Conservation (phyloP, 2,797 vertebrate species). For the Notolabrus celidotus region DNA sequence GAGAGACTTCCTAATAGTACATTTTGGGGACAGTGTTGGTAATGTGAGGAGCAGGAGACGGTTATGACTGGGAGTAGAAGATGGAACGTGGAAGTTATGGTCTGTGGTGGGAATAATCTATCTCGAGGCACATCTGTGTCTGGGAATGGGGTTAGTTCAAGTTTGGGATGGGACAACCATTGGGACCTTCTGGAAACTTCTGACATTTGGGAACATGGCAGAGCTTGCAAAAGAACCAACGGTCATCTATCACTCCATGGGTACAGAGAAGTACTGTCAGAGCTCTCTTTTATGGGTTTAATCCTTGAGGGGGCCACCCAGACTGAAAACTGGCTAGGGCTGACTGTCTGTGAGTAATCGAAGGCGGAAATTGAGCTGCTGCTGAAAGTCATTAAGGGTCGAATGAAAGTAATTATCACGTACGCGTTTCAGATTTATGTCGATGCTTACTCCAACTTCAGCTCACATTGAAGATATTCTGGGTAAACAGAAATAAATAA, state of each 20-base stretch:
- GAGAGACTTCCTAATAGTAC: conserved; percentile 29
- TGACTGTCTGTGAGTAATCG: conserved; percentile 33
- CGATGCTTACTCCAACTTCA: neutral
- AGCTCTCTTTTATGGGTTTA: conserved; percentile 27
- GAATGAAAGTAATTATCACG: conserved; percentile 54
- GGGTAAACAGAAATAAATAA: neutral
- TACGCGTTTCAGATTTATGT: conserved; percentile 42
- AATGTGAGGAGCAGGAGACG: conserved; percentile 42
- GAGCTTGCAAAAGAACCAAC: conserved; percentile 19
- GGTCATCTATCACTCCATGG: conserved; percentile 39
- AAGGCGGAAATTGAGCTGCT: conserved; percentile 26
- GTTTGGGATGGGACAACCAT: conserved; percentile 40
- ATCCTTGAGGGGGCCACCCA: conserved; percentile 38
- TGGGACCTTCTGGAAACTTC: conserved; percentile 56
- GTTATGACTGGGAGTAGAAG: conserved; percentile 51
- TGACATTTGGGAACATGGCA: conserved; percentile 34
- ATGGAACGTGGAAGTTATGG: conserved; percentile 46
- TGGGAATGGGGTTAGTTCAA: conserved; percentile 41
- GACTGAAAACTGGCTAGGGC: conserved; percentile 16
- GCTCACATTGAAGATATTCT: conserved; percentile 1
- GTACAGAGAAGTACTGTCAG: conserved; percentile 10
- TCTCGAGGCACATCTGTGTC: conserved; percentile 58
- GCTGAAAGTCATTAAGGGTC: conserved; percentile 42
- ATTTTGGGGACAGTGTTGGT: conserved; percentile 44
- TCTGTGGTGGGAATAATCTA: conserved; percentile 58